A percentile compares a stretch with the other conserved stretches of the same genome.
Conservation (phyloP, 2,113 vertebrate genomes). For the human (Homo sapiens) region GRCh38 chr13:42603501-42604000, state of each 20-base stretch:
- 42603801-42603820: background rate
- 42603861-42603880: background rate
- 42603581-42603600: background rate
- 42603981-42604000: background rate
- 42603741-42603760: background rate
- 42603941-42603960: background rate
- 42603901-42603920: background rate
- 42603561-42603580: background rate
- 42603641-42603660: background rate
- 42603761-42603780: background rate
- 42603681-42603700: background rate
- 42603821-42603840: background rate
- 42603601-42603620: background rate
- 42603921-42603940: background rate
- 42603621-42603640: background rate
- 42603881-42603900: background rate
- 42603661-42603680: background rate
- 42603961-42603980: background rate
- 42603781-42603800: background rate
- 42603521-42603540: background rate
- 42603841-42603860: background rate
- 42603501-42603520: background rate
- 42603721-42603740: background rate
- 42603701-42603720: background rate
- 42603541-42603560: fast-evolving